These are phyloP conservation scores for Beroe forskalii DNA, from an alignment of 37 sponge, comb jelly and placozoan genomes.

Conservation along the genomic window DNA sequence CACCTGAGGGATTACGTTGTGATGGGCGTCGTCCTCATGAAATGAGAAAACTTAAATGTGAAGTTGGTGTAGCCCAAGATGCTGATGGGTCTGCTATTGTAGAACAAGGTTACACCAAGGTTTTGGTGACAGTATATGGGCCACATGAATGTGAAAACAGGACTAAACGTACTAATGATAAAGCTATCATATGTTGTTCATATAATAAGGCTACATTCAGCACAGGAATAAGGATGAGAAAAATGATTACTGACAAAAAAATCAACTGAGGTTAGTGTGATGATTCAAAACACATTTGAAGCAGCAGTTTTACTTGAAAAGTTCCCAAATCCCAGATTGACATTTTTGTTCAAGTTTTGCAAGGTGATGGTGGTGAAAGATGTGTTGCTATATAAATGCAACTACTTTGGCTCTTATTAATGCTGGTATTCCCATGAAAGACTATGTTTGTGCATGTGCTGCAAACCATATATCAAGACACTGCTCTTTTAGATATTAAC, in stretches of 20 bases:
- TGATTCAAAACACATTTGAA: constrained; percentile 84
- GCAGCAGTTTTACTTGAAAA: constrained; percentile 80
- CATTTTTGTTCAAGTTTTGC: constrained; percentile 90
- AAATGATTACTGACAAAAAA: constrained; percentile 67
- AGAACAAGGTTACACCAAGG: constrained; percentile 98
- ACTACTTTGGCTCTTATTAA: constrained; percentile 94
- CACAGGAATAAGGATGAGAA: constrained; percentile 78
- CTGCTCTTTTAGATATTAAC: constrained; percentile 81
- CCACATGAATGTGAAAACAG: constrained; percentile 81
- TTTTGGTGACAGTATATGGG: constrained; percentile 90
- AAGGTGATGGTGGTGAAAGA: constrained; percentile 90
- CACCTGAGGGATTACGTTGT: constrained; percentile 77
- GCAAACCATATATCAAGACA: constrained; percentile 84
- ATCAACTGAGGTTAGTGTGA: constrained; percentile 76
- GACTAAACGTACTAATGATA: constrained; percentile 75
- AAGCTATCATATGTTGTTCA: constrained; percentile 85
- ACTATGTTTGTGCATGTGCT: constrained; percentile 91
- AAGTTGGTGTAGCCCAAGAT: constrained; percentile 75
- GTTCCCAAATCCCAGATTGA: constrained; percentile 93
- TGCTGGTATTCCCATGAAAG: constrained; percentile 97
- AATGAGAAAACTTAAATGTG: constrained; percentile 80
- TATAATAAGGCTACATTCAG: constrained; percentile 94
- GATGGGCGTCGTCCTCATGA: constrained; percentile 93
- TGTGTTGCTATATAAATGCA: constrained; percentile 93
- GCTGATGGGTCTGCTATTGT: constrained; percentile 94